Evolutionary conservation across 2,888 invertebrate genomes (phyloP).

Genomic region (Drosophila birchii): DNA sequence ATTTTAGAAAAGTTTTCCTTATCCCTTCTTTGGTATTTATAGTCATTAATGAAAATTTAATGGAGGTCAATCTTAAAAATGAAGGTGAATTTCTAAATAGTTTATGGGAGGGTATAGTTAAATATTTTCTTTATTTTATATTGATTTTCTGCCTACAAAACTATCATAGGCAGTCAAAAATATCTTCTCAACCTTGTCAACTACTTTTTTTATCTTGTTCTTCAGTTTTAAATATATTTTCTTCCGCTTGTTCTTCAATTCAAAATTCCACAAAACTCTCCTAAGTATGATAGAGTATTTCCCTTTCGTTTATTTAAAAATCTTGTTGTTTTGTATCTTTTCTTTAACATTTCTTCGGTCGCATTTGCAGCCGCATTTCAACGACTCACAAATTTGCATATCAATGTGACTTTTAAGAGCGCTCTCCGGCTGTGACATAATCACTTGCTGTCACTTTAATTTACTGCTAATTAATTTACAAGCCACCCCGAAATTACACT

Average conservation of each 20-base stretch:
- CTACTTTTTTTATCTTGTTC: background rate
- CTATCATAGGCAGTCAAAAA: too few species aligned
- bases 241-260: background rate
- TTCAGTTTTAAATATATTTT: background rate
- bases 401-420: slow-evolving; percentile 52
- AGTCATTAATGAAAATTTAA: background rate
- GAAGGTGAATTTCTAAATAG: background rate
- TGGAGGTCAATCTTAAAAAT: background rate
- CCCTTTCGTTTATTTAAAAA: background rate
- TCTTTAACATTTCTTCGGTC: slow-evolving; percentile 14
- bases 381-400: slow-evolving; percentile 64
- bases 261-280: background rate
- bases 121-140: background rate
- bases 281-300: background rate
- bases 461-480: slow-evolving; percentile 67
- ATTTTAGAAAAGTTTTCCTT: background rate
- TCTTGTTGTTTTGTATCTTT: background rate
- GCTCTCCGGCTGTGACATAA: slow-evolving; percentile 62
- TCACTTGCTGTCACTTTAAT: slow-evolving; percentile 63
- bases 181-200: background rate
- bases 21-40: background rate
- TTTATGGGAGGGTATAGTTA: background rate
- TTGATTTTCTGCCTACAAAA: too few species aligned
- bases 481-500: slow-evolving; percentile 14
- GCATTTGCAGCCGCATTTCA: slow-evolving; percentile 31